Conservation (phyloP, 2,888 invertebrate species). For the Synergus gifuensis region DNA sequence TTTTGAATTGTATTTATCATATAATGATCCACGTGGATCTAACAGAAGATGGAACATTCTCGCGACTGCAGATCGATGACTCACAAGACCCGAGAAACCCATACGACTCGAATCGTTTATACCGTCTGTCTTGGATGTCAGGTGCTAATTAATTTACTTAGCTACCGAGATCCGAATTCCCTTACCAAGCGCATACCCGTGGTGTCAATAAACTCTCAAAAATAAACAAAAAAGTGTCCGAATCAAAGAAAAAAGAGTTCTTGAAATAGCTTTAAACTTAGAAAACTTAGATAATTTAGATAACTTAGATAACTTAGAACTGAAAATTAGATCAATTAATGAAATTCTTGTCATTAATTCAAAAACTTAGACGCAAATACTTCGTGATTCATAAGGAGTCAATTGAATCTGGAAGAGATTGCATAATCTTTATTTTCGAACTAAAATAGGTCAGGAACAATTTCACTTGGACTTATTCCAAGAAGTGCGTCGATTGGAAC, state of each 20-base stretch:
- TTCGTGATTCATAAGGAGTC: background rate
- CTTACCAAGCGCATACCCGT: background rate
- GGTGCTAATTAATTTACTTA: slow-evolving; percentile 39
- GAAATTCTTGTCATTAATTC: background rate
- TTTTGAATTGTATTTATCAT: background rate
- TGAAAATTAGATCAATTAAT: background rate
- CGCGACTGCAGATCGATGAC: slow-evolving; percentile 27
- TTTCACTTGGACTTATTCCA: slow-evolving; percentile 50
- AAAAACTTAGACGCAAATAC: background rate
- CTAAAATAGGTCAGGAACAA: slow-evolving; percentile 51
- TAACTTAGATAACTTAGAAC: too few species aligned
- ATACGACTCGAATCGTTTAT: slow-evolving; percentile 3
- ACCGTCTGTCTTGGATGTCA: slow-evolving; percentile 12
- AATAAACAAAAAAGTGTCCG: background rate
- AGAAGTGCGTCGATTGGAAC: slow-evolving; percentile 22
- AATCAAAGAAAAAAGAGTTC: background rate
- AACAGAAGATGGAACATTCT: background rate
- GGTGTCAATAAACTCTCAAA: background rate
- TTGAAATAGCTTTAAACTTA: too few species aligned
- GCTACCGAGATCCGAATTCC: slow-evolving; percentile 5
- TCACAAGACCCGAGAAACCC: slow-evolving; percentile 1
- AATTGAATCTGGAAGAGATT: background rate
- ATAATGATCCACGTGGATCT: background rate
- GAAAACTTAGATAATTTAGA: too few species aligned
- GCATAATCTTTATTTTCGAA: slow-evolving; percentile 43